Percentiles rank a stretch among this genome's conserved stretches.
phyloP scores from a whole-genome alignment of 2,113 vertebrate genomes.

The Lophochroa leadbeateri region DNA sequence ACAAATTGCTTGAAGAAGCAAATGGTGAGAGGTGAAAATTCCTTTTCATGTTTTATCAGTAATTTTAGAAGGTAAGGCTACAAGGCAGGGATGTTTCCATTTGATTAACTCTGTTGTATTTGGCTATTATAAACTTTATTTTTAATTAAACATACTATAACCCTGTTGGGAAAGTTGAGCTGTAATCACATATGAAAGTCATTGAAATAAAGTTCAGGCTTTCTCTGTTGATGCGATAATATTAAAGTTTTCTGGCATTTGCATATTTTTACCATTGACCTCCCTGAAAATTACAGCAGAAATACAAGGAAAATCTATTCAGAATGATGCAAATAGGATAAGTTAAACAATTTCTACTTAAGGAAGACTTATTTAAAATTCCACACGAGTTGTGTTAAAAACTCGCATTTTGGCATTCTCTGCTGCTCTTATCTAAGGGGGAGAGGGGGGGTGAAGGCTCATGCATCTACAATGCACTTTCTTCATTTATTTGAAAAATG shows the following conservation, averaged over 20 bases:
- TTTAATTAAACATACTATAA: conserved; percentile 35
- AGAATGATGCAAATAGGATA: neutral
- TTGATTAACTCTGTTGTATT: neutral
- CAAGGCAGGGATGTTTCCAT: neutral
- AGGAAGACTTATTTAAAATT: neutral
- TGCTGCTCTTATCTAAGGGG: neutral
- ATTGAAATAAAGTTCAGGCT: conserved; percentile 30
- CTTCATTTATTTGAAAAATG: neutral
- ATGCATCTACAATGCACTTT: neutral
- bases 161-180: neutral
- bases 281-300: neutral
- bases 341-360: neutral
- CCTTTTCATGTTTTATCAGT: neutral
- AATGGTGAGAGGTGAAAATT: conserved; percentile 3
- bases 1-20: neutral
- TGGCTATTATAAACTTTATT: conserved; percentile 7
- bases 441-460: neutral
- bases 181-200: neutral
- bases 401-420: neutral
- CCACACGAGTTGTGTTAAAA: neutral
- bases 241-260: neutral
- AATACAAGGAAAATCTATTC: neutral
- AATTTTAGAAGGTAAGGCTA: neutral
- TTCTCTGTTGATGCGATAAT: conserved; percentile 12
- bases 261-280: conserved; percentile 31